These are phyloP conservation scores for Cecidostiba fungosa DNA, from an alignment of 2,888 invertebrate species.

Conservation along the genomic window DNA sequence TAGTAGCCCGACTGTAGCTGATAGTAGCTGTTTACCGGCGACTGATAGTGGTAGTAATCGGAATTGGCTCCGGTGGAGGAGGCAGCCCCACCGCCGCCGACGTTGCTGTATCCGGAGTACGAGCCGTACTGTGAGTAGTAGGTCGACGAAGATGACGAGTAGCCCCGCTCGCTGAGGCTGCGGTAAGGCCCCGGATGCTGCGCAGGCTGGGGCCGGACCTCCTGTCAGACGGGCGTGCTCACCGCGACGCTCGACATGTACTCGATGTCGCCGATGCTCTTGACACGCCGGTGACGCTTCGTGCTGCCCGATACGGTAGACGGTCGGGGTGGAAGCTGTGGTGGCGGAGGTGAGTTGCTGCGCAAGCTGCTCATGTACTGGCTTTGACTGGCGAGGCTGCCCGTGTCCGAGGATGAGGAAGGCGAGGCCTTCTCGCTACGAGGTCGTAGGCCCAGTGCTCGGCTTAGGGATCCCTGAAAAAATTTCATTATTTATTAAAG, in stretches of 20 bases:
- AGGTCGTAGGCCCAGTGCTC: conserved; percentile 85
- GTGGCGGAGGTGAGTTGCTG: conserved; percentile 83
- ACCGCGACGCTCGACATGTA: conserved; percentile 76
- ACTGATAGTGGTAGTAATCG: conserved; percentile 74
- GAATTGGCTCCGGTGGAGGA: conserved; percentile 65
- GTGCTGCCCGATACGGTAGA: conserved; percentile 77
- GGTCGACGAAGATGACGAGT: conserved; percentile 73
- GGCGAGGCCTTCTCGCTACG: conserved; percentile 86
- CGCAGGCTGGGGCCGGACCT: conserved; percentile 76
- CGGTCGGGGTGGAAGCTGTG: conserved; percentile 79
- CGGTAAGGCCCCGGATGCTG: conserved; percentile 77
- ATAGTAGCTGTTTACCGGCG: conserved; percentile 69
- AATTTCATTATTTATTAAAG: not conserved
- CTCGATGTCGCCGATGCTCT: conserved; percentile 89
- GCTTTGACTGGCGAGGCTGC: conserved; percentile 81
- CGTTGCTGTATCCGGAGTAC: conserved; percentile 76
- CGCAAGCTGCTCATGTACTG: conserved; percentile 82
- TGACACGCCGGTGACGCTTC: conserved; percentile 85
- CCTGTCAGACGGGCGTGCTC: conserved; percentile 79
- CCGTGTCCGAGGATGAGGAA: conserved; percentile 85
- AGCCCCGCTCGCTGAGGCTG: conserved; percentile 78
- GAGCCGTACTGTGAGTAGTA: conserved; percentile 75
- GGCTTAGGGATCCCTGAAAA: conserved; percentile 87
- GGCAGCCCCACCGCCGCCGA: not conserved
- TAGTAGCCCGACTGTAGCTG: conserved; percentile 77